Base-by-base conservation (phyloP, 2,113 vertebrate genomes). In the Saccopteryx bilineata region DNA sequence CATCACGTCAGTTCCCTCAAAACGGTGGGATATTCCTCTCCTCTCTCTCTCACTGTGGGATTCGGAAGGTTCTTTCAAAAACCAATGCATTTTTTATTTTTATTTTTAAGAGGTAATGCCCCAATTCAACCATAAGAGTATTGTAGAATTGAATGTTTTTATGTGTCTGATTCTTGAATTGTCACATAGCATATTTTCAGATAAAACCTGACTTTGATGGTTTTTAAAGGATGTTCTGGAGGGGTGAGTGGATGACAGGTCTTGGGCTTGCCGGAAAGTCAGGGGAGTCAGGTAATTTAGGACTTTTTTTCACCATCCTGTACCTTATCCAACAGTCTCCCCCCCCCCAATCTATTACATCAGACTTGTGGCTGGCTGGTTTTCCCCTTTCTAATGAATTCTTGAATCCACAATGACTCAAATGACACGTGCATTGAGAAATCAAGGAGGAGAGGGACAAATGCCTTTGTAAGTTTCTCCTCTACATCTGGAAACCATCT, bases 151-250 rank as follows among this genome's bases (percentile, higher is more conserved):
- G 24, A 52, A 28, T 80, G 56, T 87, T 85, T 94, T 76, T 60
- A 12, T 81, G 48, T 61, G 66, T 46, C 50, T 26, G 3, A 82
- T 21, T 50, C 28, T 31, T 50, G 12, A 61, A 56, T 72, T 81
- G 94, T 54, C 56, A 86, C 48, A 88, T 79, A 82, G 83, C 93
- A 54, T 50, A 39, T 90, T 74, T 95, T 94, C 82, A 13, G 9
- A 63, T 82, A 68, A 92, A 76, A 79, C 11, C 28, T 75, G 60
- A 83, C 52, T 74, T 87, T 28, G 31, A 26, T 48, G 65, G 2
- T 56, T 92, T 94, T 79, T 52, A 83, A 96, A 85, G 63, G 8
- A 31, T 31, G 14, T 28, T 72, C 46, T 56, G n/a, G 33, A 79
- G n/a, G 52, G n/a, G 10, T 1, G 54, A 65, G 5, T 46, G 9